Conservation (phyloP, 2,113 vertebrate species). For the Pelusios castaneus region DNA sequence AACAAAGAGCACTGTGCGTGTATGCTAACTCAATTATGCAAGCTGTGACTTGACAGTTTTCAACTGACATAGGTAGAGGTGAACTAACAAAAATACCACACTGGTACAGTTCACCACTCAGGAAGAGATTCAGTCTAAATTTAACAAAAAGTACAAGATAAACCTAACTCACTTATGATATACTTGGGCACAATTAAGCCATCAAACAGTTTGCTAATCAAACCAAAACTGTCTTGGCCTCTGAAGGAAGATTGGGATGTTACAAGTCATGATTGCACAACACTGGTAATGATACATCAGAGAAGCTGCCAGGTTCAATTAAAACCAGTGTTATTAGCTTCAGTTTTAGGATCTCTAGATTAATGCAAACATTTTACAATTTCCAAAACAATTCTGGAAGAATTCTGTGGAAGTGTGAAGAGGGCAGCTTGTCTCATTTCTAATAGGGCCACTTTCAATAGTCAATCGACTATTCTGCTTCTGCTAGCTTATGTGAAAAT, state of each 20-base stretch:
- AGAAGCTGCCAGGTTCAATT: neutral
- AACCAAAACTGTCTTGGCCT: neutral
- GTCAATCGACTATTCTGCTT: neutral
- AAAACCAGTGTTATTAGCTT: neutral
- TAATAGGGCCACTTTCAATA: neutral
- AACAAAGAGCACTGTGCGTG: neutral
- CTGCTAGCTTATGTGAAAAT: neutral
- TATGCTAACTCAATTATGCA: neutral
- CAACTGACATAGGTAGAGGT: neutral
- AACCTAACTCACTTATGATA: neutral
- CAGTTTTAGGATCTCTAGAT: neutral
- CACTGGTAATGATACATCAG: neutral
- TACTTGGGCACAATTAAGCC: neutral
- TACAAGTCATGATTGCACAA: neutral
- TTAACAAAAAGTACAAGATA: neutral
- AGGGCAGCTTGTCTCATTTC: neutral
- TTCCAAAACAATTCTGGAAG: neutral
- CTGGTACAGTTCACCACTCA: neutral
- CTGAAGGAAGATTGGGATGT: neutral
- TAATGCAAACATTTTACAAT: conserved; percentile 6
- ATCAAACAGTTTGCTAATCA: neutral
- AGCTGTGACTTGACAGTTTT: neutral
- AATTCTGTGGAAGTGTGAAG: neutral
- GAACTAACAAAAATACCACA: neutral
- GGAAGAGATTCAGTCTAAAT: neutral